Evolutionary conservation across 2,797 vertebrate species (phyloP), one percentile per base, ranked within the genome.

Genomic region (Liparis tanakae): DNA sequence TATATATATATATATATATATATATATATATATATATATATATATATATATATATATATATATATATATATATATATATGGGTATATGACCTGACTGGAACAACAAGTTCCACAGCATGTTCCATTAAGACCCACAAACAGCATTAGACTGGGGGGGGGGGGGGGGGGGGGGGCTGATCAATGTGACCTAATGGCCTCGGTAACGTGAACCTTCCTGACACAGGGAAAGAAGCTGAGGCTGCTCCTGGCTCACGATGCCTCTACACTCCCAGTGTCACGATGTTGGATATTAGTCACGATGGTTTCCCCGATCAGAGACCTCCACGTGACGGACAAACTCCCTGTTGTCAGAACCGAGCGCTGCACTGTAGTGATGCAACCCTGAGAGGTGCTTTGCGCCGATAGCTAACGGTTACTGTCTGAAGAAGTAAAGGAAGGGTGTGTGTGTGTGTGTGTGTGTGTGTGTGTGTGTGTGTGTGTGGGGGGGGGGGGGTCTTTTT

Each of bases 151-250:
- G n/a, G n/a, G n/a, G n/a, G n/a, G n/a, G 60, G 60, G 53, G 22
- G 54, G 7, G 7, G 37, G 10, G 39, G 39, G 6, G 39, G 39
- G 39, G 80, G 76, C 83, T 46, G 22, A 82, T 89, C 88, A 78
- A 81, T 88, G 72, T 58, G 73, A 79, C 82, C 85, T 87, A 81
- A 84, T 83, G 86, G 75, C 78, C 59, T 69, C 5, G 7, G 59
- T 84, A 80, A 83, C 87, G 72, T 74, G 62, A 88, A 83, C 72
- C 61, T 51, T 77, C 67, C 81, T 65, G 59, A 78, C 81, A 76
- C 76, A 78, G 81, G 53, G 73, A 88, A 25, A 79, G 57, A 57
- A 77, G 83, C 86, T 81, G 81, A 85, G 48, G 4, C 62, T 46
- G 71, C 78, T 85, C n/a, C 39, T 84, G 67, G 71, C 39, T 76